Conservation (phyloP, 64 coral and sea anemone species). For the Cladopsammia gracilis region DNA sequence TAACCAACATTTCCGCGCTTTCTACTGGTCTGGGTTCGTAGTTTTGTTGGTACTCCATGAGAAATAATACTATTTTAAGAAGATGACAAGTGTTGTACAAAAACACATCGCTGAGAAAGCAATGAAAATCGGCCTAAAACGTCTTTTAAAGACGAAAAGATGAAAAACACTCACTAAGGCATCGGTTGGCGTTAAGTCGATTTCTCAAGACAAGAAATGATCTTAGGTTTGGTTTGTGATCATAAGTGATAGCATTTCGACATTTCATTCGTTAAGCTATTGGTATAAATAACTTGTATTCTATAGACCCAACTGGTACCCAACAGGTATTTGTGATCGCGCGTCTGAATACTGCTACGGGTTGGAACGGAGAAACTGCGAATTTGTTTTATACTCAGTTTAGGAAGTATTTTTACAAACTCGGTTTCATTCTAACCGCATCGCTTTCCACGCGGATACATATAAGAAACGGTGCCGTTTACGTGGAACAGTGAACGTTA, state of each 20-base stretch:
- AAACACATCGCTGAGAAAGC: neutral
- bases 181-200: neutral
- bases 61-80: constrained; percentile 35
- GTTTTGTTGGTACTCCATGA: neutral
- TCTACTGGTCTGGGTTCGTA: neutral
- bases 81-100: neutral
- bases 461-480: too few relatives aligned
- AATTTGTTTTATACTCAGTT: too few relatives aligned
- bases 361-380: too few relatives aligned
- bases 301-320: neutral
- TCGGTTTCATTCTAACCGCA: too few relatives aligned
- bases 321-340: constrained; percentile 2
- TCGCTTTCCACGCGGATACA: too few relatives aligned
- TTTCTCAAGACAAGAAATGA: neutral
- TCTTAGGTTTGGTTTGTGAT: neutral
- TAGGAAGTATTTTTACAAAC: too few relatives aligned
- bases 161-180: neutral
- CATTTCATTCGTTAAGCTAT: neutral
- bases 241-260: neutral
- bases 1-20: neutral
- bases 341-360: neutral
- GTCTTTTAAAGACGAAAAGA: neutral
- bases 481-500: too few relatives aligned
- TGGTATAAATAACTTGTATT: neutral
- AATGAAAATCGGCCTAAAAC: neutral